A percentile compares a stretch with the other conserved stretches of the same genome.
phyloP scores from a whole-genome alignment of 1,140 invertebrate species.

The Ridgeia piscesae region DNA sequence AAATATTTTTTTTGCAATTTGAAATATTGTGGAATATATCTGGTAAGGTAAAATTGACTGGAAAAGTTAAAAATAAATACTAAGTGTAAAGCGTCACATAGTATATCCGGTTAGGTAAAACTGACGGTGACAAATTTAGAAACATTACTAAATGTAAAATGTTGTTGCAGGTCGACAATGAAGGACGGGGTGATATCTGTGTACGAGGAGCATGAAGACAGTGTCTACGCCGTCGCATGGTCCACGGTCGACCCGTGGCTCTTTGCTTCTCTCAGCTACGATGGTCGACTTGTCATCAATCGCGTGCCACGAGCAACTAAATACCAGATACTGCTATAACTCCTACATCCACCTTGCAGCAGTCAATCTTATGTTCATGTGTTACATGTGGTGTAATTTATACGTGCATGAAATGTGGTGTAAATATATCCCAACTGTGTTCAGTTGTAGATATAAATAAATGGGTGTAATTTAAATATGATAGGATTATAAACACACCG shows the following conservation, averaged over 20 bases:
- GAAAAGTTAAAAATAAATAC: too few species aligned
- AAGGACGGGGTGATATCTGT: not conserved
- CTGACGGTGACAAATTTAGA: too few species aligned
- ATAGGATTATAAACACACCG: not conserved
- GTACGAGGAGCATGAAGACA: slow-evolving; percentile 95
- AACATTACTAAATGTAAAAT: too few species aligned
- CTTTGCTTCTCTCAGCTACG: slow-evolving; percentile 95
- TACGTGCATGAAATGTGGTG: not conserved
- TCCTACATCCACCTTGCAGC: not conserved
- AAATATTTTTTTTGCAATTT: too few species aligned
- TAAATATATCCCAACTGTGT: not conserved
- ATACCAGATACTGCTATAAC: slow-evolving; percentile 66
- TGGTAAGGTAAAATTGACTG: too few species aligned
- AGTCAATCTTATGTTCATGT: not conserved
- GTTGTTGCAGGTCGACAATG: not conserved
- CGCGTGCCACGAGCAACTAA: slow-evolving; percentile 89
- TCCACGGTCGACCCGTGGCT: slow-evolving; percentile 96
- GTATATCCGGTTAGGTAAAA: too few species aligned
- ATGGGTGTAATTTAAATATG: not conserved
- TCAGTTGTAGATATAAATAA: not conserved
- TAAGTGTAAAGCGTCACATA: too few species aligned
- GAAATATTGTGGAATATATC: too few species aligned
- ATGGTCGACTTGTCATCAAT: slow-evolving; percentile 89
- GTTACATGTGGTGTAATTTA: not conserved
- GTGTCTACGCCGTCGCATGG: slow-evolving; percentile 96